These are phyloP conservation scores for Epinotia bilunana DNA, from an alignment of 2,888 invertebrate genomes.

Conservation along the genomic window DNA sequence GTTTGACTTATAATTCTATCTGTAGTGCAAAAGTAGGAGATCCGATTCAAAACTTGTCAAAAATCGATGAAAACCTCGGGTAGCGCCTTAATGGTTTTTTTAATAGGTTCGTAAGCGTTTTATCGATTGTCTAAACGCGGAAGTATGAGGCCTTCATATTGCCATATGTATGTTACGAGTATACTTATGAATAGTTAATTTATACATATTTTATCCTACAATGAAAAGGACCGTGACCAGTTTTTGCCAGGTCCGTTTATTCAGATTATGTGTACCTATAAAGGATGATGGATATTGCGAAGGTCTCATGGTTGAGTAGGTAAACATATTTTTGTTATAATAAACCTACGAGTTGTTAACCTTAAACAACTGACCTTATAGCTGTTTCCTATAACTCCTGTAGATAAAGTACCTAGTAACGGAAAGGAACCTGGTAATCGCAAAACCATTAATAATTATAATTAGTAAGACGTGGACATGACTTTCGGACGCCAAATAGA, in stretches of 20 bases:
- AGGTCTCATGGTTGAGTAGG: slow-evolving; percentile 9
- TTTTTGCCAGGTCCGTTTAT: slow-evolving; percentile 24
- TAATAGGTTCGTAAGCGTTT: background rate
- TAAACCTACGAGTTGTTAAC: slow-evolving; percentile 15
- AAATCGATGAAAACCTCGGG: no score
- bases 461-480: no score
- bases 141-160: background rate
- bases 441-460: no score
- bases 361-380: slow-evolving; percentile 17
- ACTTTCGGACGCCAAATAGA: no score
- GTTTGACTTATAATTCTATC: no score
- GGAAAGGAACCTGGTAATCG: background rate
- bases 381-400: slow-evolving; percentile 13
- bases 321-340: slow-evolving; percentile 8
- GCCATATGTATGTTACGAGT: background rate
- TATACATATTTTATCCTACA: background rate
- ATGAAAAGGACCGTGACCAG: slow-evolving; percentile 1
- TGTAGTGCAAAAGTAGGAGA: no score
- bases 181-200: background rate
- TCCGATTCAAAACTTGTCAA: no score
- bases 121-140: background rate
- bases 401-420: background rate
- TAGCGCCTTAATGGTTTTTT: slow-evolving; percentile 13
- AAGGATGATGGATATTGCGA: slow-evolving; percentile 15
- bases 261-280: slow-evolving; percentile 13